Conservation (phyloP, 2,113 vertebrate genomes). For the Emydocephalus ijimae region DNA sequence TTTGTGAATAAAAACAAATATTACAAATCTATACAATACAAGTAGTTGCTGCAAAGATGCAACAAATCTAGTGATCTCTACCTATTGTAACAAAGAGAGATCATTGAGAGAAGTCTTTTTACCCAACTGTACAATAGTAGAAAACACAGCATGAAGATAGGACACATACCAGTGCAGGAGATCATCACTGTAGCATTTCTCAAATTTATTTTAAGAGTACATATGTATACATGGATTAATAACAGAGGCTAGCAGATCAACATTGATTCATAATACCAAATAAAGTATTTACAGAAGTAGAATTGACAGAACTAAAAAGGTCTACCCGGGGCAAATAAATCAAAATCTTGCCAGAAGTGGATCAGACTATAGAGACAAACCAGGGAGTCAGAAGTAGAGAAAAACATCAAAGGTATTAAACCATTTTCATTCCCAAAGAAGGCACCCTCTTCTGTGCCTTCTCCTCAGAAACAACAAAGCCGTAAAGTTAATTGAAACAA, state of each 20-base stretch:
- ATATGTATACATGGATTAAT: background rate
- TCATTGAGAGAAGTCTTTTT: background rate
- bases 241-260: background rate
- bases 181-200: background rate
- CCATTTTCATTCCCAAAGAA: background rate
- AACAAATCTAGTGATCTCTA: background rate
- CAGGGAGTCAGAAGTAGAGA: background rate
- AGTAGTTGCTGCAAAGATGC: background rate
- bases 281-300: background rate
- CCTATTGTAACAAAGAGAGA: background rate
- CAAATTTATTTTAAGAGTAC: background rate
- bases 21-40: background rate
- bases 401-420: background rate
- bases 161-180: background rate
- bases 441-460: background rate
- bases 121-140: background rate
- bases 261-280: background rate
- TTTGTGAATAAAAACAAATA: background rate
- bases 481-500: background rate
- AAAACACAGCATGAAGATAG: background rate
- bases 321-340: background rate
- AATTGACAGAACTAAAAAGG: background rate
- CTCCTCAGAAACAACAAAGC: background rate
- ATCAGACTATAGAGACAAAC: background rate
- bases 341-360: background rate